Conservation (phyloP, 1,140 invertebrate genomes). For the Planococcus citri region DNA sequence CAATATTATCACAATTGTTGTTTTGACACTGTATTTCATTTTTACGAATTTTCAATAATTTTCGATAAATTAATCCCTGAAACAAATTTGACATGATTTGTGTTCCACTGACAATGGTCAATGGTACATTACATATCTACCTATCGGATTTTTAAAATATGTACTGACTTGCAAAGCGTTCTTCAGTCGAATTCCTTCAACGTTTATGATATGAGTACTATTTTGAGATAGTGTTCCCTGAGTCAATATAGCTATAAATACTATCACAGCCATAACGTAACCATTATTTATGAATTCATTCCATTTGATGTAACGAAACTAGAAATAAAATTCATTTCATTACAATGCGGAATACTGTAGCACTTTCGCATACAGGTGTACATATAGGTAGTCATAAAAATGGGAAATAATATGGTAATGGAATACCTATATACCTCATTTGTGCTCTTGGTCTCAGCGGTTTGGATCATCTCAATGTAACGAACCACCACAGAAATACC, state of each 20-base stretch:
- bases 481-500: constrained; percentile 59
- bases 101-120: not conserved
- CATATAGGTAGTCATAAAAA: no score
- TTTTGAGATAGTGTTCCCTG: constrained; percentile 74
- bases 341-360: no score
- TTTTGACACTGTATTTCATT: constrained; percentile 32
- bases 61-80: constrained; percentile 52
- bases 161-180: constrained; percentile 56
- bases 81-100: not conserved
- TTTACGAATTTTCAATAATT: constrained; percentile 36
- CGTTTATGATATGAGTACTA: constrained; percentile 65
- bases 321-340: not conserved
- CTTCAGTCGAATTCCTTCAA: constrained; percentile 63
- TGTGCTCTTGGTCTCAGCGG: not conserved
- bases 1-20: constrained; percentile 41
- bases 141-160: no score
- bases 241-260: constrained; percentile 55
- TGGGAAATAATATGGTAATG: no score
- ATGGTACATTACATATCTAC: no score
- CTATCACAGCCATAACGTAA: constrained; percentile 57
- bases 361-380: no score
- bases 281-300: constrained; percentile 58
- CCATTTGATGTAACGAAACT: constrained; percentile 32
- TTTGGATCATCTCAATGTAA: constrained; percentile 38
- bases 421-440: not conserved